phyloP scores from a whole-genome alignment of 2,797 vertebrate species.

The Vultur gryphus region DNA sequence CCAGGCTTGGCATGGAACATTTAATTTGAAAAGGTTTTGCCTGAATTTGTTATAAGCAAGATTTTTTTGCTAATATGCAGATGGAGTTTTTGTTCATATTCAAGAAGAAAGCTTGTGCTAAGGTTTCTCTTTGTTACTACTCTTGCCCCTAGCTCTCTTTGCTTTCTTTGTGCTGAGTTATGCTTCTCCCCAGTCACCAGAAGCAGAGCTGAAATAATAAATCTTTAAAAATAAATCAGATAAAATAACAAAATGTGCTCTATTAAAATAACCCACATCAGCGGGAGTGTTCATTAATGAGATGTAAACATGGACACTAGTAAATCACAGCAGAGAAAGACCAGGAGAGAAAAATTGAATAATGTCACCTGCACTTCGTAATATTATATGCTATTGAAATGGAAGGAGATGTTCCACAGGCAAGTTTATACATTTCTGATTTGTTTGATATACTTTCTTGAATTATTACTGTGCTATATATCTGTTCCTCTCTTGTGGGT shows the following conservation, averaged over 20 bases:
- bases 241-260: constrained; percentile 40
- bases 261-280: constrained; percentile 61
- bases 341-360: background rate
- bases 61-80: background rate
- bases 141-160: background rate
- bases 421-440: constrained; percentile 41
- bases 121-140: background rate
- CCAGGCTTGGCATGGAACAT: background rate
- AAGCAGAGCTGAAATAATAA: constrained; percentile 33
- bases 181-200: background rate
- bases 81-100: background rate
- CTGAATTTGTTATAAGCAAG: background rate
- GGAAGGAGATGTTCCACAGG: background rate
- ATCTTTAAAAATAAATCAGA: constrained; percentile 20
- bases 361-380: constrained; percentile 13
- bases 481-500: background rate
- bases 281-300: constrained; percentile 9
- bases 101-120: background rate
- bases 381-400: constrained; percentile 42
- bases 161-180: constrained; percentile 7
- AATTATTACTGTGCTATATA: background rate
- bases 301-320: background rate
- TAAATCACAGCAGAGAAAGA: constrained; percentile 27
- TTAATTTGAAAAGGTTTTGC: background rate
- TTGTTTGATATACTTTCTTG: background rate